Base-by-base conservation (phyloP, 2,797 vertebrate genomes). In the Cryptoprocta ferox region DNA sequence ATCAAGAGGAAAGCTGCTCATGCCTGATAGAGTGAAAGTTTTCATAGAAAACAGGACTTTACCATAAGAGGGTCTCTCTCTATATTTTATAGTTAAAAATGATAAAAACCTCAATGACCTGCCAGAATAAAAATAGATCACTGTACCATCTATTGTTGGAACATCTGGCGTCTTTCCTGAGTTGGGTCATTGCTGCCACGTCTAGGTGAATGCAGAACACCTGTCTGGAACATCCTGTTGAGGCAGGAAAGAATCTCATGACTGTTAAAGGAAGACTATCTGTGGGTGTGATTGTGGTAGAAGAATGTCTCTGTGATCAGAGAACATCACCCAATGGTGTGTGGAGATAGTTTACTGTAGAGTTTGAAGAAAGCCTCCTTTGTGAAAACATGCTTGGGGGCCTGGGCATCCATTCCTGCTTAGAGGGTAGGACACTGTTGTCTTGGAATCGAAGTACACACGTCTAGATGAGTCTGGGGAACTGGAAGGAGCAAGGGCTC, bases 1-100 rank as follows among this genome's bases (percentile, higher is more conserved):
- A 98, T 98, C 98, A 99, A 98, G 98, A 98, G 84, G 91, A 98
- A 98, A 98, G 95, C 98, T 98, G 96, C 95, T 98, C 97, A 98
- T 94, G 97, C 85, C 86, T 98, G 97, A 94, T 97, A 84, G 92
- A 98, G 98, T 97, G 98, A 98, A 99, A 98, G 98, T 98, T 98
- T 98, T 98, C 81, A 97, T 91, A 92, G 97, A 97, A 98, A 98
- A 98, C 95, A 97, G 93, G 95, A 92, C 93, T 98, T 97, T 93
- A 93, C 85, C 92, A 93, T 97, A 94, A 98, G 97, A 98, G 90
- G 75, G 53, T 98, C 98, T 98, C 94, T 93, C 94, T 98, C 59
- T 97, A 66, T 96, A 96, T 97, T 98, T 98, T 98, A 92, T 84
- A 92, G 96, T 97, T 98, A 98, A 96, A 98, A 98, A 98, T 94